Evolutionary conservation across 64 coral and sea anemone genomes (phyloP), one percentile per base, ranked within the genome.

Genomic region (Exaiptasia diaphana): DNA sequence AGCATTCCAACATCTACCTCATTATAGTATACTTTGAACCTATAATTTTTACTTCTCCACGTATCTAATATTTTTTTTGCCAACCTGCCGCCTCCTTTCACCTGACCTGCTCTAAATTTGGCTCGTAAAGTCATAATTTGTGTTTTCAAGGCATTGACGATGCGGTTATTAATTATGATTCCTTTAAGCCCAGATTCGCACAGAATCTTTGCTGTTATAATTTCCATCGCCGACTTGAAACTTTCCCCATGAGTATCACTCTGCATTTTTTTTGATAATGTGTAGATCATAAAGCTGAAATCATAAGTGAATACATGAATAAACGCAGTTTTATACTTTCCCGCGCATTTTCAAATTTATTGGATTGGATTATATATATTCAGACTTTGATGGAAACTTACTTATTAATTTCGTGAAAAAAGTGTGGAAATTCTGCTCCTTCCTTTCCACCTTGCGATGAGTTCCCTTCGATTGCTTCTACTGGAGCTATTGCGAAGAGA

Each of bases 261-360:
- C 33, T 61, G 2, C 22, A 30, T 26, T 5, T 61, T 61, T 28
- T 61, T 61, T 2, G 56, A 61, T 30, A 61, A 61, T 77, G 52
- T 77, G 58, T 59, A 77, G 50, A 77, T 77, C 55, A 77, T 14
- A 23, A 77, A 39, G 52, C 74, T 77, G 74, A 50, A 77, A 58
- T 54, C 2, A 52, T 56, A 73, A 44, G 21, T 59, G 5, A 73
- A 24, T 6, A 45, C 20, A 41, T 27, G 33, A 37, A 49, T 30
- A 30, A 17, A 30, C 1, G 26, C 33, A 61, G 27, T 23, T 1
- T 25, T 8, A n/a, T 56, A 21, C 27, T 4, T 61, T 61, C 56
- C 56, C 24, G 56, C 56, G 24, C 56, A 61, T 61, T 61, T 61
- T 1, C 56, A 61, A 30, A 61, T 17, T n/a, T n/a, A n/a, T n/a